Base-by-base conservation (phyloP, 2,888 invertebrate genomes). In the Hirtodrosophila histrioides region DNA sequence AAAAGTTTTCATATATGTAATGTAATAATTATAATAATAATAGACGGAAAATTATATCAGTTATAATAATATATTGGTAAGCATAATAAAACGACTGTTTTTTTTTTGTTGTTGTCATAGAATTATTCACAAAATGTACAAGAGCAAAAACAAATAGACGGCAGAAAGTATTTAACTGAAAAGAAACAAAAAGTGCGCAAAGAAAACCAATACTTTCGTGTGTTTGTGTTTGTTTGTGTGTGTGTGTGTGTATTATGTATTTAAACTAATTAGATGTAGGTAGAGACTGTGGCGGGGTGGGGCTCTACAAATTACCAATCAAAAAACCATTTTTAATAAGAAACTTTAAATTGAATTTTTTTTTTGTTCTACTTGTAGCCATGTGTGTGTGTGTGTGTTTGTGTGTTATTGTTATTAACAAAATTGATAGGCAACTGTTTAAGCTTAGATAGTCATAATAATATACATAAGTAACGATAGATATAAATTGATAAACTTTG, bases 391-490 rank as follows among this genome's bases (percentile, higher is more conserved):
- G 11, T 58, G 40, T 58, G 29, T 74, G 57, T 73, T 10, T 58
- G 40, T 58, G 29, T 56, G 69, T 69, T 55, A 44, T 60, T 67
- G 56, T 72, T 71, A 57, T 56, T 55, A 72, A 72, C 55, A 61
- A 74, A 61, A 72, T 84, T 86, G 72, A 84, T 86, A 86, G 87
- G 67, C 78, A 84, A 84, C 66, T 66, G 3, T 70, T 69, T 86
- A 86, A 81, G 82, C 81, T 81, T 84, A 86, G 70, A 83, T 86
- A 86, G 81, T 83, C 81, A 69, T 73, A 75, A 78, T 78, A 74
- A 87, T 87, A 85, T 87, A 87, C 83, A 87, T 82, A 82, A 85
- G 80, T 82, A 87, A 85, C 83, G 74, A 83, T 85, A 78, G 71
- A n/a, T 69, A 70, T 69, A 75, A 57, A 69, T 74, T 56, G 61